Percentiles rank a stretch among this genome's conserved stretches.
Conservation (phyloP, 2,888 invertebrate species). For the Meta bourneti region DNA sequence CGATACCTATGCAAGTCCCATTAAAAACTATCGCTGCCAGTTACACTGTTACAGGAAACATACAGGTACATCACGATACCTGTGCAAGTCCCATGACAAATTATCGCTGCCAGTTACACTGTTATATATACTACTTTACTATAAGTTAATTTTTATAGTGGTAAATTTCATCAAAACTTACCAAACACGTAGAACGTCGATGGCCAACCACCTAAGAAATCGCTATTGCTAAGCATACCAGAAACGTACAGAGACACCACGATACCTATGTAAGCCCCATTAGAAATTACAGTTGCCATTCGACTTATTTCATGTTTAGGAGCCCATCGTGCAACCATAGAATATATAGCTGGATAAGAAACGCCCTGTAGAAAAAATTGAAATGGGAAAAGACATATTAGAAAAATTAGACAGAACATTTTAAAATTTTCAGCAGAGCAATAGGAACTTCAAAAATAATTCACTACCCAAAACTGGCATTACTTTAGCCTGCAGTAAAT, state of each 20-base stretch:
- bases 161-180: background rate
- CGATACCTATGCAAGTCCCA: too few relatives aligned
- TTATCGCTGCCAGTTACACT: background rate
- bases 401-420: background rate
- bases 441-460: background rate
- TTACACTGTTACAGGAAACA: too few relatives aligned
- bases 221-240: constrained; percentile 4
- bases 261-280: constrained; percentile 91
- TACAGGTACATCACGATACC: too few relatives aligned
- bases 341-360: constrained; percentile 91
- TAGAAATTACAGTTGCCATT: constrained; percentile 90
- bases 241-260: constrained; percentile 88
- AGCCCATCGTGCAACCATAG: constrained; percentile 92
- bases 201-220: constrained; percentile 35
- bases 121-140: too few relatives aligned
- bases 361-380: constrained; percentile 84
- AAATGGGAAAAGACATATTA: background rate
- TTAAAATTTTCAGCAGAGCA: background rate
- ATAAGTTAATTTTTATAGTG: too few relatives aligned
- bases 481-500: background rate
- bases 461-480: background rate
- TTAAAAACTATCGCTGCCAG: background rate
- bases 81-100: too few relatives aligned
- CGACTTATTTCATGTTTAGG: constrained; percentile 89
- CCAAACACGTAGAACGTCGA: constrained; percentile 35